These are phyloP conservation scores for Osedax fenrisi DNA, from an alignment of 2,888 invertebrate species.

Conservation along the genomic window DNA sequence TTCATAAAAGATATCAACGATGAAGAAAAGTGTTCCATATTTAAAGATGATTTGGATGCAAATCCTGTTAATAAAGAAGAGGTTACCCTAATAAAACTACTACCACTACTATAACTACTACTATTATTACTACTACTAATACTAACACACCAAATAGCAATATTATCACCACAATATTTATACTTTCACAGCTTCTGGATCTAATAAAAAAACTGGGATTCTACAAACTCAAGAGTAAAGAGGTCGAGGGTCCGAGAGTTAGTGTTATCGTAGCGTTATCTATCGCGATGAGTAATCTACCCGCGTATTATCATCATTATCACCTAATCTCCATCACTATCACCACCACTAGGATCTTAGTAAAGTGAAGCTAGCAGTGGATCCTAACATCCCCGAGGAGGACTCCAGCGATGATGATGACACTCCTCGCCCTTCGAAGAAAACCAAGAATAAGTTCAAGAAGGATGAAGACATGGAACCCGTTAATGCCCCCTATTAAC, in stretches of 20 bases:
- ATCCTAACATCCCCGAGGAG: slow-evolving; percentile 4
- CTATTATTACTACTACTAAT: too few relatives aligned
- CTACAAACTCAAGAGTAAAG: not conserved
- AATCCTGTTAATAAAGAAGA: slow-evolving; percentile 42
- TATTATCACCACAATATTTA: too few relatives aligned
- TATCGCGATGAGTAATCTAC: too few relatives aligned
- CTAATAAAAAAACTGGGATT: not conserved
- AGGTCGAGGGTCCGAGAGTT: not conserved
- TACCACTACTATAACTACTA: too few relatives aligned
- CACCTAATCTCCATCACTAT: too few relatives aligned
- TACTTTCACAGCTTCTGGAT: not conserved
- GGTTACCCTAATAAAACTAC: too few relatives aligned
- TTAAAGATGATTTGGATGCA: slow-evolving; percentile 38
- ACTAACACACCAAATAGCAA: too few relatives aligned
- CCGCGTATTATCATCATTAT: too few relatives aligned
- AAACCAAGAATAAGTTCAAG: slow-evolving; percentile 40
- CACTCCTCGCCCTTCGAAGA: slow-evolving; percentile 36
- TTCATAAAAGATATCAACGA: slow-evolving; percentile 39
- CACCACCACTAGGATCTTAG: not conserved
- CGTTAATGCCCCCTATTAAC: slow-evolving; percentile 12
- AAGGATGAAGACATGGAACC: slow-evolving; percentile 32
- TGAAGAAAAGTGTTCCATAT: slow-evolving; percentile 35
- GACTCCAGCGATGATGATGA: slow-evolving; percentile 33
- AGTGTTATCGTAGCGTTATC: not conserved
- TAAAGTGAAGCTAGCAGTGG: slow-evolving; percentile 22